Evolutionary conservation across 2,797 vertebrate species (phyloP), one percentile per base, ranked within the genome.

Genomic region (Peromyscus aztecus): DNA sequence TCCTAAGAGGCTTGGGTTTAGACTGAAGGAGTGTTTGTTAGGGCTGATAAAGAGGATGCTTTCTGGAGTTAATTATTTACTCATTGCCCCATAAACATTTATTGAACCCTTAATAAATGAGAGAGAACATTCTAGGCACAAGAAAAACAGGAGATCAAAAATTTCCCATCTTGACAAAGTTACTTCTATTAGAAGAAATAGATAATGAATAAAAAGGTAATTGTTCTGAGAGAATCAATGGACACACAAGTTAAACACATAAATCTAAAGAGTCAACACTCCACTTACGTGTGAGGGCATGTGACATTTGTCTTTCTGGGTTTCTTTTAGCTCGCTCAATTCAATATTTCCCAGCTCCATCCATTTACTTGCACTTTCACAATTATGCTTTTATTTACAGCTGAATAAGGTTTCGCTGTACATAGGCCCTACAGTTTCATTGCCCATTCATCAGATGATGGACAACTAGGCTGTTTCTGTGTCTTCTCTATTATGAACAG

Each of bases 71-170:
- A 63, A 40, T 87, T 55, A 84, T 61, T 76, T 88, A 90, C 69
- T 78, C 67, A 63, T 77, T 94, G 23, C 9, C 7, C 29, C 21
- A 82, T 17, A 94, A 82, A 63, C 92, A 77, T 76, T 95, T 89
- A 43, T 67, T 96, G 29, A 91, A 67, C 6, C 31, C 57, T 24
- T 78, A 83, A 57, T 75, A 93, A 85, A 19, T 69, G 49, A 29
- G 31, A 81, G 14, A 16, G 34, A 61, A 31, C 14, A 75, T 69
- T 91, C 24, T 93, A 80, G 2, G 8, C 2, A 75, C 19, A 61
- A 85, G 14, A 93, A 78, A 77, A 71, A 46, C 23, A 81, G 29
- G n/a, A 93, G 29, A 93, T 80, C 59, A 90, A 76, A 77, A 87
- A 37, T 76, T 21, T 88, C 57, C 29, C 29, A 7, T 73, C 27